These are phyloP conservation scores for Myrmecobius fasciatus DNA, from an alignment of 2,113 vertebrate species.

Conservation along the genomic window DNA sequence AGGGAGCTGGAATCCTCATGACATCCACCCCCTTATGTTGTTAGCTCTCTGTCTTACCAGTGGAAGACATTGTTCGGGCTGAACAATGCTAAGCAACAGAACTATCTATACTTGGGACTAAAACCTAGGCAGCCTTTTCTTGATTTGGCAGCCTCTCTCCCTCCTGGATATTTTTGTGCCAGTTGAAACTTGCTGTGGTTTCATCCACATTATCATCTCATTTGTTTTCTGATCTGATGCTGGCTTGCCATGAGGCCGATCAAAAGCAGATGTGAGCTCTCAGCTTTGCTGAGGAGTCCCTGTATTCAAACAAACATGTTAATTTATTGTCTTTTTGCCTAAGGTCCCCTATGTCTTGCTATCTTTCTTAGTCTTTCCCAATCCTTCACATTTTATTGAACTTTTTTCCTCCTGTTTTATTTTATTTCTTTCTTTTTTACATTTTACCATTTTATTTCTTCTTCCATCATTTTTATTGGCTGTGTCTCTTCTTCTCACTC, in stretches of 20 bases:
- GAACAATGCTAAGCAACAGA: slow-evolving; percentile 13
- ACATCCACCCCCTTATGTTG: background rate
- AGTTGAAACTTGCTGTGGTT: slow-evolving; percentile 63
- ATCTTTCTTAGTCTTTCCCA: background rate
- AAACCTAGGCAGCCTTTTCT: slow-evolving; percentile 31
- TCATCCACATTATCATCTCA: slow-evolving; percentile 80
- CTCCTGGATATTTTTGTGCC: slow-evolving; percentile 50
- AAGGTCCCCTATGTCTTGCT: background rate
- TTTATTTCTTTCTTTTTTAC: background rate
- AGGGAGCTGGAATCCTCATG: background rate
- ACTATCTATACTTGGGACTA: background rate
- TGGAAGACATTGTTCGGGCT: background rate
- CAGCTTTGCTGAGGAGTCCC: slow-evolving; percentile 32
- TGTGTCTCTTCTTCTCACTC: background rate
- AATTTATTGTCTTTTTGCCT: slow-evolving; percentile 20
- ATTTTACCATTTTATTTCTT: background rate
- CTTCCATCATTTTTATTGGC: background rate
- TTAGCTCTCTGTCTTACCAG: background rate
- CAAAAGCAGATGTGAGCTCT: slow-evolving; percentile 78
- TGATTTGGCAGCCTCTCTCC: background rate
- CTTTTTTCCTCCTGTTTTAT: background rate
- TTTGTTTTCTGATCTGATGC: slow-evolving; percentile 84
- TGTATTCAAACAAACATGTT: slow-evolving; percentile 42
- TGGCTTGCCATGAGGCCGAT: slow-evolving; percentile 80
- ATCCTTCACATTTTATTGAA: background rate